Evolutionary conservation across 2,888 invertebrate genomes (phyloP).

Genomic region (Noctua janthina): DNA sequence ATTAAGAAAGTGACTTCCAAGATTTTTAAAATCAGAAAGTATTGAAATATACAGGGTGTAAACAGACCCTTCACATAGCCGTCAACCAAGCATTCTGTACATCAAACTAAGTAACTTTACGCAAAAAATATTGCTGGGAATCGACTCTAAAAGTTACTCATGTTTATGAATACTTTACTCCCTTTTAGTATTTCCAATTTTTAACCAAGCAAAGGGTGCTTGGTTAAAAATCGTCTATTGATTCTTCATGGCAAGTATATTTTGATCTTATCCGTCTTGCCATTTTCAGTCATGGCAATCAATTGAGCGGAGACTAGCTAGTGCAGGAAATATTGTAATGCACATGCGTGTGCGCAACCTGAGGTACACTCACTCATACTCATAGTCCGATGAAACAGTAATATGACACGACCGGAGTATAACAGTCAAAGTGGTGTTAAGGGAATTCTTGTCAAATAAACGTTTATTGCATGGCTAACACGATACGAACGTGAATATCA

Average conservation of each 20-base stretch:
- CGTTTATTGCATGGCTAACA: neutral
- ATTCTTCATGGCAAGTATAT: too few species aligned
- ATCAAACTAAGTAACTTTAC: too few species aligned
- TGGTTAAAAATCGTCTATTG: too few species aligned
- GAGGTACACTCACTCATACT: neutral
- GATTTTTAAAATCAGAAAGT: neutral
- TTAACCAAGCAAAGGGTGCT: too few species aligned
- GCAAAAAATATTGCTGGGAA: too few species aligned
- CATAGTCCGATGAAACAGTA: neutral
- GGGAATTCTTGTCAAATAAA: neutral
- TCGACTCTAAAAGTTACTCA: too few species aligned
- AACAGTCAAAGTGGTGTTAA: neutral
- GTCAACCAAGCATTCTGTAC: too few species aligned
- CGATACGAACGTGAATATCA: neutral
- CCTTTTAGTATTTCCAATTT: too few species aligned
- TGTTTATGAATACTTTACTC: too few species aligned
- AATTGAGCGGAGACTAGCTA: neutral
- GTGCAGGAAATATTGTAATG: neutral
- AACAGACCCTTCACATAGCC: too few species aligned
- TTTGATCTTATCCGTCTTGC: too few species aligned
- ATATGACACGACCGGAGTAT: neutral
- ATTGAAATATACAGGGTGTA: neutral
- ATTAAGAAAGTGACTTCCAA: neutral
- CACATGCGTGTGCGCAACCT: neutral
- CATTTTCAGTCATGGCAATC: too few species aligned